These are phyloP conservation scores for Aramus guarauna DNA, from an alignment of 2,113 vertebrate genomes.

Conservation along the genomic window DNA sequence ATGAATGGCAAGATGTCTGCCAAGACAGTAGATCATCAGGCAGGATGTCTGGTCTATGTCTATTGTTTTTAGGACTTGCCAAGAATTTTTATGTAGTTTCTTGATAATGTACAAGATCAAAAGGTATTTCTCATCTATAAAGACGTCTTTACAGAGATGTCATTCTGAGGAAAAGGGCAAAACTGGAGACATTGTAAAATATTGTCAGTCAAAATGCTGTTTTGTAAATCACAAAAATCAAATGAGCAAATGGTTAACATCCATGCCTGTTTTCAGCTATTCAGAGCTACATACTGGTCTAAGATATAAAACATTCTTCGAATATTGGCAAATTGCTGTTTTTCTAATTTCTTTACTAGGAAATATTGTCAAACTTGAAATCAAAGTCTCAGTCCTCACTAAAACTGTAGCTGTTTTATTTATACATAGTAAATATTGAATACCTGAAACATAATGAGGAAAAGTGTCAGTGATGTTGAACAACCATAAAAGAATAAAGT, in stretches of 20 bases:
- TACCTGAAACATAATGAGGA: background rate
- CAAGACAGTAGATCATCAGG: background rate
- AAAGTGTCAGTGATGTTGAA: background rate
- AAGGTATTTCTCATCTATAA: background rate
- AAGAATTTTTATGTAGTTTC: background rate
- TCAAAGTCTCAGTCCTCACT: background rate
- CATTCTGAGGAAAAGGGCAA: background rate
- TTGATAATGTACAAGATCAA: background rate
- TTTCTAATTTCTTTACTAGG: background rate
- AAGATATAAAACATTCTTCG: background rate
- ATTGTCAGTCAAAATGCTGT: background rate
- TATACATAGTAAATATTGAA: background rate
- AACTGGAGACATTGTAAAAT: background rate
- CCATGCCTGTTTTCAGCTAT: background rate
- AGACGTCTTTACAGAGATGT: background rate
- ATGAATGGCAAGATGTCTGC: background rate
- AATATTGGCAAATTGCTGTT: background rate
- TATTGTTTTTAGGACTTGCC: background rate
- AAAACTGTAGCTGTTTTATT: background rate
- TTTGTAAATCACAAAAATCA: background rate
- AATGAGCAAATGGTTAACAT: background rate
- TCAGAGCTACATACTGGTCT: background rate
- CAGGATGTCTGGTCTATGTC: background rate
- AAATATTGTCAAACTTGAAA: background rate
- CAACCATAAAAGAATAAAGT: background rate